Evolutionary conservation across 1,140 invertebrate genomes (phyloP).

Genomic region (Diabrotica undecimpunctata): DNA sequence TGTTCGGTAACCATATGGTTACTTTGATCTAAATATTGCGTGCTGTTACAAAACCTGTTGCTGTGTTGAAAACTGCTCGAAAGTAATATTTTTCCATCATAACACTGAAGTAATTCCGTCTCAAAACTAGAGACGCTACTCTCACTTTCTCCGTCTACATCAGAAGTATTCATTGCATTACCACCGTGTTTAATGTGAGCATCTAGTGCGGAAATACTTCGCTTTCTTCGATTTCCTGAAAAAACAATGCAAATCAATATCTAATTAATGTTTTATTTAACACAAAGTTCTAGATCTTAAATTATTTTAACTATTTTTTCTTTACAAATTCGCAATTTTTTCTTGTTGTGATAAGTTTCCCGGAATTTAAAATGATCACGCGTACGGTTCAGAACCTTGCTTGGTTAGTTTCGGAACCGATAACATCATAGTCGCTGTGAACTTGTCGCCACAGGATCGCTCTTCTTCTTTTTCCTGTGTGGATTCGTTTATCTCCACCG

Average conservation of each 20-base stretch:
- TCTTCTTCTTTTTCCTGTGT: too few relatives aligned
- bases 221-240: conserved; percentile 48
- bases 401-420: too few relatives aligned
- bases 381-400: too few relatives aligned
- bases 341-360: conserved; percentile 1
- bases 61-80: conserved; percentile 65
- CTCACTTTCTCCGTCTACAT: conserved; percentile 49
- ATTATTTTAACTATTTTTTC: too few relatives aligned
- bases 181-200: conserved; percentile 71
- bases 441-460: too few relatives aligned
- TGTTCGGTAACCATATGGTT: conserved; percentile 63
- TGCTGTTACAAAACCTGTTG: conserved; percentile 60
- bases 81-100: conserved; percentile 67
- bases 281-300: too few relatives aligned
- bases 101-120: conserved; percentile 68
- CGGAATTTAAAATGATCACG: too few relatives aligned
- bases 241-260: too few relatives aligned
- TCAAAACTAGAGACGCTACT: conserved; percentile 72
- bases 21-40: conserved; percentile 62
- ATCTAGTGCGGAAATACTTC: conserved; percentile 55
- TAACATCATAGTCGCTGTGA: too few relatives aligned
- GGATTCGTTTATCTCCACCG: too few relatives aligned
- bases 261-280: too few relatives aligned
- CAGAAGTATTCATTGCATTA: conserved; percentile 59
- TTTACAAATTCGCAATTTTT: too few relatives aligned